Base-by-base conservation (phyloP, 2,888 invertebrate species). In the Trissoscelio sp. region DNA sequence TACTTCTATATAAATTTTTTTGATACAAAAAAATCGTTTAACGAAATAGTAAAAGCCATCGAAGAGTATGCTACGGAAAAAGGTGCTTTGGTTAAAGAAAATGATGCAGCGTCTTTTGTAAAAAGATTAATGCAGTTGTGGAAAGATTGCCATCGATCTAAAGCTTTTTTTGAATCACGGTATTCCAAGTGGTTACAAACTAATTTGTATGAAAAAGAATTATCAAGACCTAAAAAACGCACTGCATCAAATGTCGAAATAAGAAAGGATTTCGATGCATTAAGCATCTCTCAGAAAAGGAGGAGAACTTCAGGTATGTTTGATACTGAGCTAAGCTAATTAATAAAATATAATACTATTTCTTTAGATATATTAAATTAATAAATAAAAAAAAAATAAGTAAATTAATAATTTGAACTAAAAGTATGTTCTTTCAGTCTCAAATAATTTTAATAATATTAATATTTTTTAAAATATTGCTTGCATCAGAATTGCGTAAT, bases 401-500 rank as follows among this genome's bases (percentile, higher is more conserved):
- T n/a, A n/a, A n/a, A n/a, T n/a, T n/a, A n/a, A n/a, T n/a, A n/a
- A n/a, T n/a, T n/a, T n/a, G n/a, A n/a, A n/a, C n/a, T n/a, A n/a
- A n/a, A n/a, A n/a, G n/a, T n/a, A n/a, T n/a, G n/a, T n/a, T n/a
- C n/a, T n/a, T n/a, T n/a, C n/a, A n/a, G n/a, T n/a, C n/a, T n/a
- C n/a, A n/a, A n/a, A n/a, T n/a, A n/a, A n/a, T n/a, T n/a, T n/a
- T n/a, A n/a, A n/a, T n/a, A n/a, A n/a, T n/a, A n/a, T n/a, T n/a
- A n/a, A n/a, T 24, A 24, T 24, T 24, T 24, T 24, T 24, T 6
- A 24, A 24, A 3, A 6, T 24, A n/a, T 24, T 46, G 3, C 18
- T 46, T 46, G 46, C 46, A 46, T 46, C 46, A 46, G 46, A 46
- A 46, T 46, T 46, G 18, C 46, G 46, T 46, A 46, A 46, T 5